Conservation (phyloP, 53 echinoderm and acorn worm species). For the Patiria pectinifera region DNA sequence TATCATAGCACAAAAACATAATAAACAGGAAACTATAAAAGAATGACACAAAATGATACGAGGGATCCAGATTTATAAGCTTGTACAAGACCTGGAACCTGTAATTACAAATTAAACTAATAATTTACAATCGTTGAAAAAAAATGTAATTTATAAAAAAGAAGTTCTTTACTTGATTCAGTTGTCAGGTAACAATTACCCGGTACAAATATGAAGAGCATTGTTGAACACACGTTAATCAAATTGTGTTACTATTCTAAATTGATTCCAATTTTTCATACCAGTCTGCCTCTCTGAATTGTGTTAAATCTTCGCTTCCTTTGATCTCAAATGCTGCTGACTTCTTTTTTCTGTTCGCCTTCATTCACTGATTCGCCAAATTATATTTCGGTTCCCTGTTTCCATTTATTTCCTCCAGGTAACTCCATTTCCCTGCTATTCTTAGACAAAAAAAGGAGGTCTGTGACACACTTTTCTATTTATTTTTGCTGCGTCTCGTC, state of each 20-base stretch:
- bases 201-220: not conserved
- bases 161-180: not conserved
- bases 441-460: not conserved
- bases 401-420: not conserved
- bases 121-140: too few relatives aligned
- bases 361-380: not conserved
- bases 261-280: not conserved
- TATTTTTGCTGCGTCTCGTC: not conserved
- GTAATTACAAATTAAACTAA: too few relatives aligned
- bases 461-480: not conserved
- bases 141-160: too few relatives aligned
- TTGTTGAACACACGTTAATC: not conserved
- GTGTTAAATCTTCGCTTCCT: too few relatives aligned
- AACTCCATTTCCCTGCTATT: not conserved
- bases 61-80: too few relatives aligned
- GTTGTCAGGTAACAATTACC: not conserved
- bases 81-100: too few relatives aligned
- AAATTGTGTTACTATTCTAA: not conserved
- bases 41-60: too few relatives aligned
- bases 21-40: too few relatives aligned
- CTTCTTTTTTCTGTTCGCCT: not conserved
- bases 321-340: not conserved
- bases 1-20: too few relatives aligned
- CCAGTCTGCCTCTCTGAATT: not conserved
- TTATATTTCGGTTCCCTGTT: not conserved